A percentile compares a stretch with the other conserved stretches of the same genome.
Evolutionary conservation across 2,888 invertebrate genomes (phyloP).

Genomic region (Rhimphoctona megacephalus): DNA sequence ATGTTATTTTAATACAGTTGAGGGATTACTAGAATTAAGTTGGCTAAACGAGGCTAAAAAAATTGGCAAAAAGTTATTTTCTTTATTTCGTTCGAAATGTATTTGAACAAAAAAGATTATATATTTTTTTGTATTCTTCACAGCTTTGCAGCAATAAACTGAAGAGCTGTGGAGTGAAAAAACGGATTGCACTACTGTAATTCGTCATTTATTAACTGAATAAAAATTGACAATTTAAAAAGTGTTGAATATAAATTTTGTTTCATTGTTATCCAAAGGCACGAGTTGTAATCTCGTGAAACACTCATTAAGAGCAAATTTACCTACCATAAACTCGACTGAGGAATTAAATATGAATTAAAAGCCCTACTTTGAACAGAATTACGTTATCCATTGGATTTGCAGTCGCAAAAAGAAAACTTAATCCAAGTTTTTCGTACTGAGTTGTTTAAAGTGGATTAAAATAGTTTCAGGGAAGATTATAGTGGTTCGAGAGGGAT

Average conservation of each 20-base stretch:
- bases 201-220: neutral
- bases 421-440: neutral
- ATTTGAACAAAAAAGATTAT: too few relatives aligned
- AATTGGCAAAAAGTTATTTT: too few relatives aligned
- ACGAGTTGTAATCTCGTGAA: neutral
- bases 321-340: neutral
- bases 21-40: too few relatives aligned
- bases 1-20: too few relatives aligned
- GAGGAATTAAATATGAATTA: neutral
- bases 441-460: neutral
- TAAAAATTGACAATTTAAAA: neutral
- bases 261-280: neutral
- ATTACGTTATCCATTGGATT: too few relatives aligned
- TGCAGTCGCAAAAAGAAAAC: neutral
- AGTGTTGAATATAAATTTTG: neutral
- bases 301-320: neutral
- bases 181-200: too few relatives aligned
- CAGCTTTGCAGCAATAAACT: too few relatives aligned
- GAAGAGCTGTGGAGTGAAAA: too few relatives aligned
- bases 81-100: too few relatives aligned
- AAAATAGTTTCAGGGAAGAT: neutral
- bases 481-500: neutral
- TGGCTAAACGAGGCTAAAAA: too few relatives aligned
- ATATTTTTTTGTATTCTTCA: too few relatives aligned
- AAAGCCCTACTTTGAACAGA: neutral